Base-by-base conservation (phyloP, 2,888 invertebrate species). In the Hipparchia sbordonii region DNA sequence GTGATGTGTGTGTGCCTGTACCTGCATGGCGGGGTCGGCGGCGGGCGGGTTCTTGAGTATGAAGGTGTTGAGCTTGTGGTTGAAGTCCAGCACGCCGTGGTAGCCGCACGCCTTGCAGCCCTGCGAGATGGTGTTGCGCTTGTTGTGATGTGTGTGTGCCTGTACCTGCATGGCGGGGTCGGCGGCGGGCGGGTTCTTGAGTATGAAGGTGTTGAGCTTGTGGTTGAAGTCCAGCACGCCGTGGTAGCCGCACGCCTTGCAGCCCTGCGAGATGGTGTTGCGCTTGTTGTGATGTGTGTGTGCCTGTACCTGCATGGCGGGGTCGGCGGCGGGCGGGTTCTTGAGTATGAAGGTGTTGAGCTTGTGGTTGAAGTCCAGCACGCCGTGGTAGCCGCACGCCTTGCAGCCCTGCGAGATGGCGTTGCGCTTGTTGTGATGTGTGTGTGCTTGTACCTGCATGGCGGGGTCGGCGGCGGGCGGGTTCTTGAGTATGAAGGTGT, bases 101-200 rank as follows among this genome's bases (percentile, higher is more conserved):
- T 98, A 97, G 77, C 99, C 99, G 93, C 99, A 99, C 71, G 99
- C 99, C 91, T 98, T 99, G 95, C 99, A 99, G 62, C 98, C 97
- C 91, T 98, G 98, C 77, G 96, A 96, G 85, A 99, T 98, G 69
- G 97, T 97, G 85, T 97, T 97, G 83, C 98, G 97, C 91, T 98
- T 98, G 65, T n/a, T n/a, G n/a, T n/a, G n/a, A n/a, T n/a, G n/a
- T n/a, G n/a, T n/a, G n/a, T n/a, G n/a, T n/a, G n/a, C n/a, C n/a
- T n/a, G n/a, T n/a, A n/a, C n/a, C n/a, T n/a, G n/a, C n/a, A n/a
- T n/a, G n/a, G n/a, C n/a, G n/a, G n/a, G n/a, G n/a, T n/a, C n/a
- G n/a, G n/a, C n/a, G n/a, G n/a, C n/a, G n/a, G n/a, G n/a, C n/a
- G n/a, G n/a, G n/a, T n/a, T n/a, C n/a, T n/a, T n/a, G n/a, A n/a